These are phyloP conservation scores for Xanthia togata DNA, from an alignment of 2,888 invertebrate species.

Conservation along the genomic window DNA sequence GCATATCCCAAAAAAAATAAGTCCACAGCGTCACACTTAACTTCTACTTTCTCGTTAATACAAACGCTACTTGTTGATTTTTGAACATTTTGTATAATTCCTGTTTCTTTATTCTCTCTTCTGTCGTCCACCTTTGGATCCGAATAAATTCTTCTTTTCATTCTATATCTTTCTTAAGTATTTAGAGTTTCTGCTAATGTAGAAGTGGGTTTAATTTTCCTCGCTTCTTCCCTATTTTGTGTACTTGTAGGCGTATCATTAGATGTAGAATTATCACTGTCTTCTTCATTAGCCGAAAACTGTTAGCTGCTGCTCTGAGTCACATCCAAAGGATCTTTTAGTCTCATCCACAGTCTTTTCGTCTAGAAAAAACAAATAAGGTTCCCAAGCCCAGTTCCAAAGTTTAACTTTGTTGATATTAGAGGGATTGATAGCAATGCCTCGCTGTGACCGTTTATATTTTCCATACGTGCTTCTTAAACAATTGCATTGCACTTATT, in stretches of 20 bases:
- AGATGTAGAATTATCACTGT: neutral
- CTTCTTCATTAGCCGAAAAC: neutral
- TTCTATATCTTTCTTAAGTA: neutral
- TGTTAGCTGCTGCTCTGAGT: neutral
- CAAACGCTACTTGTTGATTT: neutral
- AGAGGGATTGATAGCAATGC: neutral
- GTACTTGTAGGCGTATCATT: neutral
- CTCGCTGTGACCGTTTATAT: neutral
- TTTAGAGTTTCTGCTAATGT: neutral
- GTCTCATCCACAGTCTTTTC: neutral
- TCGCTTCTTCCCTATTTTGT: neutral
- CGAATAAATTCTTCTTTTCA: neutral
- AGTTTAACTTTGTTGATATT: neutral
- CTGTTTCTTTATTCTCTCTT: neutral
- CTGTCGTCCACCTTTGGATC: neutral
- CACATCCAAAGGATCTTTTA: no score
- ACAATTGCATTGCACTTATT: neutral
- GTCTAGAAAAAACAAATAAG: neutral
- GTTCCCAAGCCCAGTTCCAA: neutral
- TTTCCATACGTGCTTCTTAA: neutral
- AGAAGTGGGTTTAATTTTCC: neutral
- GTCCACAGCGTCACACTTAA: constrained; percentile 2
- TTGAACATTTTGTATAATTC: neutral
- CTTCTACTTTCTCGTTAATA: neutral
- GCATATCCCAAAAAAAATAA: constrained; percentile 12